A percentile compares a stretch with the other conserved stretches of the same genome.
These are phyloP conservation scores for Rotaria socialis DNA, from an alignment of 2,888 invertebrate genomes.

Conservation along the genomic window DNA sequence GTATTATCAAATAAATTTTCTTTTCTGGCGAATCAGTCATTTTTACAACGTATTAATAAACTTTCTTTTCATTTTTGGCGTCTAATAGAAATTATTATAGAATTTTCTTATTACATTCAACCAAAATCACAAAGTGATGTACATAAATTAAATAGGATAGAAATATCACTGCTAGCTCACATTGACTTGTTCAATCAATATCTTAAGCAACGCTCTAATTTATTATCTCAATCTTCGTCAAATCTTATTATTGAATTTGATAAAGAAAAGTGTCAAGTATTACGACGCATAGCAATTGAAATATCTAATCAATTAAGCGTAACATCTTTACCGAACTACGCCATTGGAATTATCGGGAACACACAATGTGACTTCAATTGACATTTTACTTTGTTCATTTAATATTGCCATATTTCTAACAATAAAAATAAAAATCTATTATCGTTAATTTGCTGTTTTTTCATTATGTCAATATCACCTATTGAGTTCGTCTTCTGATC, in stretches of 20 bases:
- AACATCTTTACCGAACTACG: not conserved
- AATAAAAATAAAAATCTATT: not conserved
- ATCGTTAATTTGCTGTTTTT: too few relatives aligned
- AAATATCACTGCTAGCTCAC: not conserved
- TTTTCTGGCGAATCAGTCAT: not conserved
- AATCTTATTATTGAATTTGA: not conserved
- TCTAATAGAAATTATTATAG: not conserved
- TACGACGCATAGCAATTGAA: not conserved
- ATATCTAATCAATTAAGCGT: not conserved
- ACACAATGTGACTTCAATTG: constrained; percentile 82
- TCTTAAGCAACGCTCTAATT: not conserved
- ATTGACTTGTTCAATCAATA: not conserved
- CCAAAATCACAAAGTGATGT: not conserved
- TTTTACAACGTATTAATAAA: not conserved
- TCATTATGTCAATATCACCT: constrained; percentile 55
- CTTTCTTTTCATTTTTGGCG: not conserved
- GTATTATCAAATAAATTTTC: too few relatives aligned
- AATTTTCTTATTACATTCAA: not conserved
- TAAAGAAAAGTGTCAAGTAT: not conserved
- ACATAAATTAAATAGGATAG: not conserved
- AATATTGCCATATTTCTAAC: constrained; percentile 77
- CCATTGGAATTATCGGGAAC: constrained; percentile 65
- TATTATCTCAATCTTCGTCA: not conserved
- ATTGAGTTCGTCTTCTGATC: constrained; percentile 85
- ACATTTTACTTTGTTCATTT: constrained; percentile 73